Evolutionary conservation across 2,888 invertebrate species (phyloP), one percentile per base, ranked within the genome.

Genomic region (Callyntrura guangdongensis): DNA sequence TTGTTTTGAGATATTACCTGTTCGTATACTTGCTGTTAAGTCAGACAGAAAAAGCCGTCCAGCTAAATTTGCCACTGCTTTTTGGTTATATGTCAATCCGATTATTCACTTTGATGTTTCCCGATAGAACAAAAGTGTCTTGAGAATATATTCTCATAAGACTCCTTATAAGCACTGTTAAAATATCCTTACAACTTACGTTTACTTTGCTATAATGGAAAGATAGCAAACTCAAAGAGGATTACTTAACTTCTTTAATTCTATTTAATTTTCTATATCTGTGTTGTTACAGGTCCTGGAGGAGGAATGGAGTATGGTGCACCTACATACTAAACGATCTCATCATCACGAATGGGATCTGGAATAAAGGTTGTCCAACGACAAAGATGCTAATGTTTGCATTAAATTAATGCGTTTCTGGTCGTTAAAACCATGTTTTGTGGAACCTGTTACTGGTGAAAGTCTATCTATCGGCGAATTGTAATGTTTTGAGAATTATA

Each of bases 231-330:
- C 61, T 20, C 3, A 56, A 56, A 14, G 61, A 17, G 20, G 17
- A 4, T 17, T 61, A 61, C n/a, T 61, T 61, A 17, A 20, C 20
- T 8, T 61, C n/a, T 20, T 20, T 20, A 3, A 8, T 47, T 8
- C 47, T 11, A 47, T 8, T 47, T 5, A 8, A 47, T 11, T 11
- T 47, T 5, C 47, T 8, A 47, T 47, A 47, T 47, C 11, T 8
- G 8, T 61, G 9, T 64, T 74, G 6, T 84, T 89, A 12, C 59
- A 92, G 92, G 49, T 72, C 90, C 90, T 85, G 86, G 89, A 47
- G 91, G 91, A 11, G 92, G 92, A 83, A 92, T 93, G 93, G 93
- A 93, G 67, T 93, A 93, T 61, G 91, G 92, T 22, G 83, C 89
- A n/a, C 93, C 92, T 47, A 93, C 93, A 47, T 93, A 93, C 82